A percentile compares a stretch with the other conserved stretches of the same genome.
Evolutionary conservation across 2,797 vertebrate species (phyloP).

Genomic region (Pangasius mekongensis): DNA sequence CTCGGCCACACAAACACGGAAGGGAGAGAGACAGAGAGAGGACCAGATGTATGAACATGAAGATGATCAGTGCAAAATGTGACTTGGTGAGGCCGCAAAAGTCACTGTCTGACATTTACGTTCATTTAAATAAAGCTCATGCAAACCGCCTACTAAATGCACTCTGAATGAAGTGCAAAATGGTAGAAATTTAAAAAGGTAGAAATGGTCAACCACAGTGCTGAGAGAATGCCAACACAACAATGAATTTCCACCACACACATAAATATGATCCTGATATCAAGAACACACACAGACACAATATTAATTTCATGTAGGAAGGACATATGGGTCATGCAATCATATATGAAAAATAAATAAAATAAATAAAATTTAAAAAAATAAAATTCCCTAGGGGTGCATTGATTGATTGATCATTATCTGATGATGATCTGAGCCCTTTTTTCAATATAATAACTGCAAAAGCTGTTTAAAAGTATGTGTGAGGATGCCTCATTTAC

Average conservation of each 20-base stretch:
- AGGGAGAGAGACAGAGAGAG: slow-evolving; percentile 3
- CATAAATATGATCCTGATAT: neutral
- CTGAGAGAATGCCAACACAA: neutral
- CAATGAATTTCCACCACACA: neutral
- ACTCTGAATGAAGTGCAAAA: neutral
- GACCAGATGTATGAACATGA: neutral
- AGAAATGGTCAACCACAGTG: neutral
- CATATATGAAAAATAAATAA: neutral
- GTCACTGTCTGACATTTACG: neutral
- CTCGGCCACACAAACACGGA: slow-evolving; percentile 44
- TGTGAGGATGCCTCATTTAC: slow-evolving; percentile 2
- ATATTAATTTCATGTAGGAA: neutral
- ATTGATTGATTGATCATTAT: neutral
- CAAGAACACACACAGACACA: neutral
- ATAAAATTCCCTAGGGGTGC: no score
- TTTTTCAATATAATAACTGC: neutral
- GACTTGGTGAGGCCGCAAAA: neutral
- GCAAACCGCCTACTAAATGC: neutral
- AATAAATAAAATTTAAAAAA: neutral
- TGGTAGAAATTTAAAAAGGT: neutral
- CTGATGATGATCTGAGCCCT: neutral
- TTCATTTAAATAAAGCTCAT: neutral
- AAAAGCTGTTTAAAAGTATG: neutral
- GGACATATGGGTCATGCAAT: neutral
- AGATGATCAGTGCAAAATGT: slow-evolving; percentile 3